Evolutionary conservation across 2,113 vertebrate genomes (phyloP).

Genomic region (Chaenocephalus aceratus): DNA sequence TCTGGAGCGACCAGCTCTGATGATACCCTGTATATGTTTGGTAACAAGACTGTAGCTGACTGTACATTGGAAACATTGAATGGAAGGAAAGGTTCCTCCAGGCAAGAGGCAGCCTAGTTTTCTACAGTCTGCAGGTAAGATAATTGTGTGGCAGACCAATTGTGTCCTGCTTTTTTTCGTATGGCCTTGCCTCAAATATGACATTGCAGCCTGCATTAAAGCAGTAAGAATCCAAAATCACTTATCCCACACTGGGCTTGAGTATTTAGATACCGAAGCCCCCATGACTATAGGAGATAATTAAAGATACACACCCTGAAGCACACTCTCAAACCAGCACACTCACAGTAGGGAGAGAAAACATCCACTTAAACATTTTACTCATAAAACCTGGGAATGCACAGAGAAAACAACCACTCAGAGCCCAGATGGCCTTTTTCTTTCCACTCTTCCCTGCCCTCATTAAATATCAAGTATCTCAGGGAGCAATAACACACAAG

Average conservation of each 20-base stretch:
- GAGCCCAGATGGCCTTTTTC: constrained; percentile 59
- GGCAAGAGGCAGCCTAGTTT: not conserved
- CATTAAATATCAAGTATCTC: constrained; percentile 72
- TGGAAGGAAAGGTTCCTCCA: not conserved
- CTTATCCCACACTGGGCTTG: constrained; percentile 7
- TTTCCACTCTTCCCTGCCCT: constrained; percentile 48
- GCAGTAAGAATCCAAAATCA: constrained; percentile 17
- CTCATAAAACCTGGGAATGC: constrained; percentile 30
- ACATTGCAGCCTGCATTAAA: constrained; percentile 20
- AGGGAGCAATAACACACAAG: constrained; percentile 39
- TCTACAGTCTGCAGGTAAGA: not conserved
- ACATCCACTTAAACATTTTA: constrained; percentile 24
- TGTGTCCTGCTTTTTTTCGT: constrained; percentile 4
- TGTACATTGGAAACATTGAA: not conserved
- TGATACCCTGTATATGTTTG: not conserved
- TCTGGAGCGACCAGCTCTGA: no score
- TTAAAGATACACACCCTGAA: constrained; percentile 18
- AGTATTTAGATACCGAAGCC: constrained; percentile 43
- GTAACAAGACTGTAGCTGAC: not conserved
- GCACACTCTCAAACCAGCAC: not conserved
- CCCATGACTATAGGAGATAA: constrained; percentile 29
- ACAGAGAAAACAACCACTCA: constrained; percentile 41
- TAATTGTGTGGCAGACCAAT: not conserved
- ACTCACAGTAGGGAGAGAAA: not conserved
- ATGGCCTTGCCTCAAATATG: not conserved